Base-by-base conservation (phyloP, 1,140 invertebrate species). In the Steinernema khuongi region DNA sequence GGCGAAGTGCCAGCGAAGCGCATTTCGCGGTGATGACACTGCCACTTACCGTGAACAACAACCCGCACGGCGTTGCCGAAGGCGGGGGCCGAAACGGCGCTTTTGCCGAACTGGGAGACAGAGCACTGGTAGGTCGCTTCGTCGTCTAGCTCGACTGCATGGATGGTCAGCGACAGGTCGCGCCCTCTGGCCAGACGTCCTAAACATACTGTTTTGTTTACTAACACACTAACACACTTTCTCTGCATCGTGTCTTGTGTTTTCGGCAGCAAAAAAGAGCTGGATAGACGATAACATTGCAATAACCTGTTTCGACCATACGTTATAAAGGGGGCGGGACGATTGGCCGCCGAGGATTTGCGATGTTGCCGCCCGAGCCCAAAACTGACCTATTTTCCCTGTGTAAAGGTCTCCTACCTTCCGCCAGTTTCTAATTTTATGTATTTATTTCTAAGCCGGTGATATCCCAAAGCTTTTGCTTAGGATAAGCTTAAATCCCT, bases 281-380 rank as follows among this genome's bases (percentile, higher is more conserved):
- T 60, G 50, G 50, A 60, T 26, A 60, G 50, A 60, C 50, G 50
- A 60, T 60, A 60, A 60, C 7, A 60, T 60, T 60, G 50, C 50
- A 60, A 60, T 60, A 60, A 60, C 50, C 50, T 60, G 50, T 60
- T 60, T 60, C 50, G 50, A 60, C 50, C 50, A 60, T 22, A 60
- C 50, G 50, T 22, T 60, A 60, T 60, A 14, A n/a, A 60, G 50
- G 50, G 50, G 50, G 50, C 50, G 50, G 50, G 50, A 60, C 50
- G 50, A 22, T 22, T 60, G 50, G 50, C 50, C n/a, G n/a, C n/a
- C 50, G 50, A 60, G 50, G 50, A 60, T 60, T 60, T 60, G 50
- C 50, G 50, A 60, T 60, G 50, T 60, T 60, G 50, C 50, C 50
- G 50, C 50, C 50, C 50, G 50, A 60, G 50, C 50, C 50, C 50